Conservation (phyloP, 2,113 vertebrate genomes). For the Craseonycteris thonglongyai region DNA sequence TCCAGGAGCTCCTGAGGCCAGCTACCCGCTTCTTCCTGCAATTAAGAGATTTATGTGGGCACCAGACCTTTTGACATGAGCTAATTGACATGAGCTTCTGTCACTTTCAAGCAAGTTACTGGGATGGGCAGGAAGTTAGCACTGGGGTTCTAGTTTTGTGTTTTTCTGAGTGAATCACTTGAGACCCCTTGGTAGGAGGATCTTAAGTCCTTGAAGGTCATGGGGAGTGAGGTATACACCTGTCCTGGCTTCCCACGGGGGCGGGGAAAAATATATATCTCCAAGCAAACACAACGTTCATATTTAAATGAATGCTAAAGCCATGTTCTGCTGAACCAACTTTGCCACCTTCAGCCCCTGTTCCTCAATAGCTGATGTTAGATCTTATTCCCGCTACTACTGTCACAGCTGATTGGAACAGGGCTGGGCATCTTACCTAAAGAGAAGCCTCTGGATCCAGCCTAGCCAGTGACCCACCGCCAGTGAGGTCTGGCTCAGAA, state of each 20-base stretch:
- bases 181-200: neutral
- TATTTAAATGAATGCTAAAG: neutral
- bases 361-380: neutral
- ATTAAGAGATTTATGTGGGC: neutral
- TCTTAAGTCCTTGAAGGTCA: neutral
- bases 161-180: neutral
- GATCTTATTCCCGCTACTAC: neutral
- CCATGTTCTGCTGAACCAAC: neutral
- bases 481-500: neutral
- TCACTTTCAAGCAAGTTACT: neutral
- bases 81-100: neutral
- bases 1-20: neutral
- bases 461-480: neutral
- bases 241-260: neutral
- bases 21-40: neutral
- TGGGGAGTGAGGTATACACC: neutral
- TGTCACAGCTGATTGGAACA: neutral
- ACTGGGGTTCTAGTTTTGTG: neutral
- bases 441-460: no score
- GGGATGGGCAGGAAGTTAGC: neutral
- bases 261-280: neutral
- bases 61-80: neutral
- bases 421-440: neutral
- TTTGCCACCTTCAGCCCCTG: neutral
- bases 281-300: neutral